These are phyloP conservation scores for Vanacampus margaritifer DNA, from an alignment of 2,113 vertebrate genomes.

Conservation along the genomic window DNA sequence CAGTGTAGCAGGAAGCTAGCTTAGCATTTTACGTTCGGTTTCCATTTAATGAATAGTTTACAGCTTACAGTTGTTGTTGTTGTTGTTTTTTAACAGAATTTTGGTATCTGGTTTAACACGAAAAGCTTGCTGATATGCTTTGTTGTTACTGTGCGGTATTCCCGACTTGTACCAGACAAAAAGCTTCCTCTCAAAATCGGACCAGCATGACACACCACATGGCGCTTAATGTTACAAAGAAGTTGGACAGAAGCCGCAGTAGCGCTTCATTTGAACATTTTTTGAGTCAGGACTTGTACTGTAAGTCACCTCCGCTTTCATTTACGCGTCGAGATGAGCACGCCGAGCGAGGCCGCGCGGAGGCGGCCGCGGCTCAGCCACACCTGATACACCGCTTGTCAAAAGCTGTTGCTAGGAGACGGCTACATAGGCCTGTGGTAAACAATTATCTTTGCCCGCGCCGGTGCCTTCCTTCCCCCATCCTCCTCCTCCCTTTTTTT, in stretches of 20 bases:
- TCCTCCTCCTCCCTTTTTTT: conserved; percentile 10
- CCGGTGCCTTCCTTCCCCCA: conserved; percentile 31
- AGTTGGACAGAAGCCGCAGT: neutral
- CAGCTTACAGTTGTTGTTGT: no score
- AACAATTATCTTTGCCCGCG: conserved; percentile 77
- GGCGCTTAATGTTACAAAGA: no score
- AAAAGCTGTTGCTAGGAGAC: conserved; percentile 83
- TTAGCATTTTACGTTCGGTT: no score
- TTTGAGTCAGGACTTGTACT: neutral
- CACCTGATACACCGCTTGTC: conserved; percentile 77
- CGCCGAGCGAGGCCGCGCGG: conserved; percentile 58
- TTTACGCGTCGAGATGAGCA: conserved; percentile 8
- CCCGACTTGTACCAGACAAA: conserved; percentile 5
- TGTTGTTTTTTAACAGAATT: no score
- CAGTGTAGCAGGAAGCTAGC: no score
- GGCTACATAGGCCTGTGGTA: conserved; percentile 78
- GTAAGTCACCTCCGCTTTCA: neutral
- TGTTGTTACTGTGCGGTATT: neutral
- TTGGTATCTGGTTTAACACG: no score
- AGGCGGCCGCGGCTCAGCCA: conserved; percentile 70
- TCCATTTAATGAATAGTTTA: no score
- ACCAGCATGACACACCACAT: no score
- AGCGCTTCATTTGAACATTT: neutral
- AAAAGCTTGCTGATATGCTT: no score
- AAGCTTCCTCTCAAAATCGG: neutral